Base-by-base conservation (phyloP, 2,888 invertebrate genomes). In the Eremobia ochroleuca region DNA sequence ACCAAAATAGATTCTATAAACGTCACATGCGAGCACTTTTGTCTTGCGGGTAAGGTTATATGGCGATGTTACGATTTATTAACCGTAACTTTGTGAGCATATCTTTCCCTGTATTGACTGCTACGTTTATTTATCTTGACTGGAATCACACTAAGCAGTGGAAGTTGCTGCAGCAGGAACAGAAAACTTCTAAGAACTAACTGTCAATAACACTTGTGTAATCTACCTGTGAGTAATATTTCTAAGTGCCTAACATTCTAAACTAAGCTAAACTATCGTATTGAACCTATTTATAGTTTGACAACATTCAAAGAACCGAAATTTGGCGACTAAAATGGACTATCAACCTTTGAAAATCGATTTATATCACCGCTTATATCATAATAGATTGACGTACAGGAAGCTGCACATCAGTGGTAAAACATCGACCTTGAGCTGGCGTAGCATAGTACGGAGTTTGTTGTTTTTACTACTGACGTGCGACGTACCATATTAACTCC, bases 101-200 rank as follows among this genome's bases (percentile, higher is more conserved):
- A 81, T 90, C 97, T 75, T 97, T 98, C 92, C 98, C 98, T 40
- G 95, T 97, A 52, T 81, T 98, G 85, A 91, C 97, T 76, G 94
- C 92, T 52, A 90, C 94, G 46, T 90, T 97, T 9, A 98, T 99
- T 90, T 98, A 97, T 94, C 97, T 97, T 6, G 99, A 99, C 92
- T 98, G 97, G 97, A 97, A 95, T 73, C 97, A 97, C 88, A 99
- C 98, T 0, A 97, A 97, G 87, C 95, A 97, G 95, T 98, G 98
- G 98, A 98, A 98, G 91, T 92, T 92, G 61, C 91, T 95, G 77
- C 93, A 96, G 80, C 92, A 94, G 68, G 37, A 71, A n/a, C 88
- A 89, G 66, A 90, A 90, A 52, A 28, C 49, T 31, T 59, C 72
- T 28, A 43, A 34, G n/a, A 55, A 55, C 11, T 8, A 46, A 62